Base-by-base conservation (phyloP, 2,888 invertebrate genomes). In the Eupithecia exiguata region DNA sequence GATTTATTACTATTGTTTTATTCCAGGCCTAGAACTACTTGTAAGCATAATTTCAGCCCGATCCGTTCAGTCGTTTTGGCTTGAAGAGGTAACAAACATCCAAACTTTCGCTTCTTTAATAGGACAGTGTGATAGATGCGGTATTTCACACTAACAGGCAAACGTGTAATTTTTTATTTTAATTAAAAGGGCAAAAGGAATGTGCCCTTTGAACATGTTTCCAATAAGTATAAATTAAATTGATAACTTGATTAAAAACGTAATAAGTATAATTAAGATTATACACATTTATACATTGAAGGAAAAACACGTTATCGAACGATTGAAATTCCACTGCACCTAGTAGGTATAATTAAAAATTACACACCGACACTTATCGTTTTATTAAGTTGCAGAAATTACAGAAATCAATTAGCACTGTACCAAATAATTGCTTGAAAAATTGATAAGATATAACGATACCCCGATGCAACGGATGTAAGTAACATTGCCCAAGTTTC, bases 301-400 rank as follows among this genome's bases (percentile, higher is more conserved):
- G 21, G n/a, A 1, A 9, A 49, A 49, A 12, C 25, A 58, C 12
- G 5, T 58, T 25, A 58, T 58, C 58, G 58, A 25, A 12, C 58
- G 58, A 58, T 58, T 25, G 25, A 58, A 58, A 58, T 58, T 21
- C 58, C 58, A 5, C 25, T 25, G 58, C 58, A 58, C 21, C 14
- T 58, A 1, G 58, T 46, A 38, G 5, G 38, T 46, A 25, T 58
- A 58, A 25, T 58, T 58, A 58, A 25, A 5, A 58, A 58, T 25
- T 58, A 58, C 21, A 18, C 14, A 25, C 21, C 5, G 58, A 58
- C 58, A 58, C 25, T 21, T 25, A 25, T 25, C 58, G 25, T 25
- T 58, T 58, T 58, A 58, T 25, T 58, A 25, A 58, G 1, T 58
- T 58, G 58, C 58, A 58, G 58, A 25, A 58, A 58, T 58, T 25